Percentiles rank a stretch among this genome's conserved stretches.
phyloP scores from a whole-genome alignment of 2,888 invertebrate genomes.

The Nasonia oneida region DNA sequence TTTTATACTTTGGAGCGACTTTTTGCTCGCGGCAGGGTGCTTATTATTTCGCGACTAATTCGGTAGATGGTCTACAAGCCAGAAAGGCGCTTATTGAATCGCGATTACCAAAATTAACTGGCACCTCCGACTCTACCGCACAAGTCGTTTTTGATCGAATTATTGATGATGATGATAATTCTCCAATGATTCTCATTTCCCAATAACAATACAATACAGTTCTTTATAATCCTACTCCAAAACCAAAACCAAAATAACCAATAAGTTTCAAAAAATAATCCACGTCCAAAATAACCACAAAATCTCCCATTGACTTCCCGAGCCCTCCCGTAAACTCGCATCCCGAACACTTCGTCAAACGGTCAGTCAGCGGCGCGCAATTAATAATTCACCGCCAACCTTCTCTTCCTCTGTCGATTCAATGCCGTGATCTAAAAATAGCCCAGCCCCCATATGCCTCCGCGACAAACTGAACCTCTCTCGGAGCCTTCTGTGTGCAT shows the following conservation, averaged over 20 bases:
- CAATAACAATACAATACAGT: not conserved
- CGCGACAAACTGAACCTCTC: constrained; percentile 14
- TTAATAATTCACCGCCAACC: constrained; percentile 34
- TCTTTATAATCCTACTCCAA: not conserved
- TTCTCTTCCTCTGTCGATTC: not conserved
- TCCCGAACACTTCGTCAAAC: constrained; percentile 44
- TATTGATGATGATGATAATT: too few relatives aligned
- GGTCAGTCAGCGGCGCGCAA: constrained; percentile 3
- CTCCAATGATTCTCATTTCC: not conserved
- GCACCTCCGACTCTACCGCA: not conserved
- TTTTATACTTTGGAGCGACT: not conserved
- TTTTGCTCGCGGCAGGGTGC: not conserved
- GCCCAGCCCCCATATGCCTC: not conserved
- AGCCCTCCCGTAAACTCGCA: not conserved
- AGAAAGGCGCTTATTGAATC: not conserved
- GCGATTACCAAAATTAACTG: constrained; percentile 1
- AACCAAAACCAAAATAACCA: not conserved
- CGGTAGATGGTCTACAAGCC: not conserved
- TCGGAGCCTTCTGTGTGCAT: not conserved
- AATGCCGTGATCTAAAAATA: constrained; percentile 29
- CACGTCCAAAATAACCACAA: not conserved
- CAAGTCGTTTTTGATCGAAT: not conserved
- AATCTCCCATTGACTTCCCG: not conserved
- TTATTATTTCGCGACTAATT: not conserved
- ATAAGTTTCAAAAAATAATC: not conserved